Conservation (phyloP, 2,113 vertebrate genomes). For the Felis catus region F.catus_Fca126_mat1.0 CM031417.1:91843001-91843500, state of each 20-base stretch:
- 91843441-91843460: neutral
- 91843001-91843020: neutral
- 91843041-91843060: neutral
- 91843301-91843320: neutral
- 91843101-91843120: neutral
- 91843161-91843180: neutral
- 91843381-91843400: neutral
- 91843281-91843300: neutral
- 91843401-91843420: neutral
- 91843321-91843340: neutral
- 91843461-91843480: no score
- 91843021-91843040: neutral
- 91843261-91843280: neutral
- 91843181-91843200: neutral
- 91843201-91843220: neutral
- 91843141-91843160: neutral
- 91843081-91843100: neutral
- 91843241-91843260: neutral
- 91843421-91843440: neutral
- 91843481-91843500: no score
- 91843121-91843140: neutral
- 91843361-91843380: neutral
- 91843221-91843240: neutral
- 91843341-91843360: neutral
- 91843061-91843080: neutral